phyloP scores from a whole-genome alignment of 2,888 invertebrate species.

The Congeria kusceri region DNA sequence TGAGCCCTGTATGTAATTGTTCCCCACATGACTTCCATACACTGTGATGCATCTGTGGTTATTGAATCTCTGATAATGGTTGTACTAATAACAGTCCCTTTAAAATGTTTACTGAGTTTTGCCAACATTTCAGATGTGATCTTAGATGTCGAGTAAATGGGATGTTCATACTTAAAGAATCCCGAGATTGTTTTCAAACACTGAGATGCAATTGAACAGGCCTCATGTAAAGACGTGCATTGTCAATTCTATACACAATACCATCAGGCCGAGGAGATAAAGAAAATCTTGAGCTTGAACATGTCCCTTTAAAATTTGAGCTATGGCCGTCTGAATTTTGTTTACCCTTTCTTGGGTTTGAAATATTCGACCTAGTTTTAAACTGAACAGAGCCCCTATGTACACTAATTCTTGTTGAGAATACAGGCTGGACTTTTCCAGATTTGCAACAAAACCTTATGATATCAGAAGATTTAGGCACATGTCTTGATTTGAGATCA shows the following conservation, averaged over 20 bases:
- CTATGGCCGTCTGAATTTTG: background rate
- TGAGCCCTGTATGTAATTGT: conserved; percentile 16
- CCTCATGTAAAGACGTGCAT: conserved; percentile 31
- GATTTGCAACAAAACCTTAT: too few species aligned
- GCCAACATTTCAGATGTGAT: conserved; percentile 19
- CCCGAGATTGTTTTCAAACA: conserved; percentile 23
- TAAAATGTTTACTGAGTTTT: conserved; percentile 8
- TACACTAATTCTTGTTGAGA: background rate
- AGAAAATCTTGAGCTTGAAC: conserved; percentile 28
- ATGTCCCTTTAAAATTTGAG: background rate
- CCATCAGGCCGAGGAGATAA: conserved; percentile 31
- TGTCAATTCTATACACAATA: conserved; percentile 30
- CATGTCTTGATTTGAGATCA: too few species aligned
- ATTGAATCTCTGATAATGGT: background rate
- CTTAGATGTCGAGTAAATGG: conserved; percentile 23
- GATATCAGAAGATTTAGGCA: too few species aligned
- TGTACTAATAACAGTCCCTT: conserved; percentile 15
- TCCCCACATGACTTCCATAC: conserved; percentile 30
- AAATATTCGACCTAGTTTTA: conserved; percentile 2
- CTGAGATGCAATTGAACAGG: conserved; percentile 25
- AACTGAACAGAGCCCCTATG: conserved; percentile 20
- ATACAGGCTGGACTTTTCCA: too few species aligned
- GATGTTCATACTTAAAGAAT: conserved; percentile 2
- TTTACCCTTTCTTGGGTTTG: conserved; percentile 18
- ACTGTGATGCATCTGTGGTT: conserved; percentile 40